A percentile compares a stretch with the other conserved stretches of the same genome.
Conservation (phyloP, 2,888 invertebrate species). For the Phorcus lineatus region DNA sequence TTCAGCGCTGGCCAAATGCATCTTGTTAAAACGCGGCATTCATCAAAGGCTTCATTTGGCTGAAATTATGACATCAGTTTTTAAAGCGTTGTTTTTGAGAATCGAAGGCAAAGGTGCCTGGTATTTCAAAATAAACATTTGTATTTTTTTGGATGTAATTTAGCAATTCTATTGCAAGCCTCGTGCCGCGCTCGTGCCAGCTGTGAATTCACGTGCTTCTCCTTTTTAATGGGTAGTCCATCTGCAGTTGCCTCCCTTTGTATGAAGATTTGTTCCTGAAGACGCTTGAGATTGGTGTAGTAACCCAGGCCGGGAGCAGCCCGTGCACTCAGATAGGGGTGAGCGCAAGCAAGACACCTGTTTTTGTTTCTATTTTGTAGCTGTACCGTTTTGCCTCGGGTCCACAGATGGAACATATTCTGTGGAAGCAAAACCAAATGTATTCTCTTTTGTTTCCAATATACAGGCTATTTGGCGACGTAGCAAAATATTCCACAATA, state of each 20-base stretch:
- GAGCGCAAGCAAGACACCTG: slow-evolving; percentile 21
- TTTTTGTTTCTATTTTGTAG: slow-evolving; percentile 28
- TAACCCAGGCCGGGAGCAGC: neutral
- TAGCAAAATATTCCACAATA: slow-evolving; percentile 31
- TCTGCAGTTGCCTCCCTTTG: neutral
- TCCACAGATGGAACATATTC: slow-evolving; percentile 19
- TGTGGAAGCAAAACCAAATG: slow-evolving; percentile 31
- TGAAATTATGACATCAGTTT: slow-evolving; percentile 21
- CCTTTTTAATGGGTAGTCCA: neutral
- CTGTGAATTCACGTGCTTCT: slow-evolving; percentile 16
- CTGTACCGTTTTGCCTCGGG: slow-evolving; percentile 28
- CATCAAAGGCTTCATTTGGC: slow-evolving; percentile 12
- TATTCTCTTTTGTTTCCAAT: slow-evolving; percentile 34
- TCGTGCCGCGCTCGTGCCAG: slow-evolving; percentile 22
- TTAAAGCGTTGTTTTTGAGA: slow-evolving; percentile 3
- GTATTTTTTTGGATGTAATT: slow-evolving; percentile 11
- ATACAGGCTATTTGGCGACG: slow-evolving; percentile 29
- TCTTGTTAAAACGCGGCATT: neutral
- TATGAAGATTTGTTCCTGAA: neutral
- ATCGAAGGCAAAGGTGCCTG: slow-evolving; percentile 18
- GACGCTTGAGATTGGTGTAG: neutral
- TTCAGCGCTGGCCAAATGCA: neutral
- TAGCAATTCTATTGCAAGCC: slow-evolving; percentile 15
- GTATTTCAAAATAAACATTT: slow-evolving; percentile 24
- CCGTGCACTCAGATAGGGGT: slow-evolving; percentile 17